These are phyloP conservation scores for Alloscopus bannaensis DNA, from an alignment of 2,888 invertebrate genomes.

Conservation along the genomic window DNA sequence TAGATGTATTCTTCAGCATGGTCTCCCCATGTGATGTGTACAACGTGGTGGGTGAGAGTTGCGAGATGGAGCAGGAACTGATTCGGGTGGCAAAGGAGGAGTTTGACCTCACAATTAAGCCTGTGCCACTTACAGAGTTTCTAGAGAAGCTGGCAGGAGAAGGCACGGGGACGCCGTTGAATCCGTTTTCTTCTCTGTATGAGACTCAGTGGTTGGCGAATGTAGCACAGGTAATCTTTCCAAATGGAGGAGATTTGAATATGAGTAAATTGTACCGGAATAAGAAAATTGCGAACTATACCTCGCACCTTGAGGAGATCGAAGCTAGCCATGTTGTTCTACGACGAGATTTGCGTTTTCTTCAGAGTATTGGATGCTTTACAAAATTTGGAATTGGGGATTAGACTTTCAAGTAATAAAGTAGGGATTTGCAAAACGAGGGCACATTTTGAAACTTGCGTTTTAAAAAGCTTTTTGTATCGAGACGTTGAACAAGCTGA, in stretches of 20 bases:
- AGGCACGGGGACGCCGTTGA: background rate
- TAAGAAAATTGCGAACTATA: background rate
- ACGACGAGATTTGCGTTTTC: background rate
- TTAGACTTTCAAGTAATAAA: too few relatives aligned
- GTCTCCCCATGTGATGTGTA: slow-evolving; percentile 56
- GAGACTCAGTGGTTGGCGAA: background rate
- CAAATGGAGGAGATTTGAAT: background rate
- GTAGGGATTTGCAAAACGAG: too few relatives aligned
- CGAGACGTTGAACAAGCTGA: too few relatives aligned
- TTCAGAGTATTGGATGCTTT: background rate
- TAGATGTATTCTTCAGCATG: slow-evolving; percentile 50
- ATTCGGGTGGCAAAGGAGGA: background rate
- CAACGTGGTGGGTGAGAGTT: slow-evolving; percentile 49
- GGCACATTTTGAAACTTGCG: too few relatives aligned
- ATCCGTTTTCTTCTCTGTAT: background rate
- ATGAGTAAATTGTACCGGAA: background rate
- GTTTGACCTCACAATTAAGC: background rate
- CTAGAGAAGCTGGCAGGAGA: background rate
- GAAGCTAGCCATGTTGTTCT: background rate
- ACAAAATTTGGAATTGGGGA: background rate
- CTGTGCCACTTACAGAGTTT: slow-evolving; percentile 2
- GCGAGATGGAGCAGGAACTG: slow-evolving; percentile 7
- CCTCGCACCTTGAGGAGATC: background rate
- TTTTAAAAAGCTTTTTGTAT: too few relatives aligned
- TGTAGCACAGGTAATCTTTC: background rate